Base-by-base conservation (phyloP, 2,888 invertebrate species). In the Tachina lurida region DNA sequence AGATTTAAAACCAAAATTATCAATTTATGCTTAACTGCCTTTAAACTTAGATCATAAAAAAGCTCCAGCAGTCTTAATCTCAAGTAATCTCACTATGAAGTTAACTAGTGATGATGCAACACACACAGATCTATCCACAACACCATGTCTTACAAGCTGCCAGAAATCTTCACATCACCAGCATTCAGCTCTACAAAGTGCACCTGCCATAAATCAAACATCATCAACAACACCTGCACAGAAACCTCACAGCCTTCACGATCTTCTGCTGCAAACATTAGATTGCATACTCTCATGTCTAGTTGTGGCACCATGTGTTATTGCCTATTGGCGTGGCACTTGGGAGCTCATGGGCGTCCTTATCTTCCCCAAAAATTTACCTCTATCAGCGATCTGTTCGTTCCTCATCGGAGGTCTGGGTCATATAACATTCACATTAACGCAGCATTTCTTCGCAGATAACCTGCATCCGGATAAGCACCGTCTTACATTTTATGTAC, bases 281-380 rank as follows among this genome's bases (percentile, higher is more conserved):
- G 97, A 97, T 92, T 94, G 94, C 49, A 90, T 96, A 22, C 94
- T 97, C 91, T 95, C 97, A 73, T 95, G 95, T 87, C 90, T 95
- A 13, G 94, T 97, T 49, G 95, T 97, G 19, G 96, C 96, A 2
- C 97, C 97, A 13, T 95, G 96, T 78, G 97, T 97, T 68, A 96
- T 97, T 80, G 95, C 95, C 87, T 97, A 97, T 92, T 97, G 97
- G 97, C 94, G 97, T 87, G 96, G 97, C 49, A 96, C 96, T 65
- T 97, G 97, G 97, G 95, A 95, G 63, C 94, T 97, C 71, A 95
- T 96, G 94, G 96, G 95, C 90, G 91, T 95, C 73, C 95, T 96
- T 91, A 94, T 97, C 79, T 94, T 95, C 88, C 96, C 97, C 0
- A 93, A 94, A 0, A 92, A 95, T 82, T 92, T 93, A 8, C 93